Evolutionary conservation across 2,888 invertebrate genomes (phyloP).

Genomic region (Dolomedes plantarius): DNA sequence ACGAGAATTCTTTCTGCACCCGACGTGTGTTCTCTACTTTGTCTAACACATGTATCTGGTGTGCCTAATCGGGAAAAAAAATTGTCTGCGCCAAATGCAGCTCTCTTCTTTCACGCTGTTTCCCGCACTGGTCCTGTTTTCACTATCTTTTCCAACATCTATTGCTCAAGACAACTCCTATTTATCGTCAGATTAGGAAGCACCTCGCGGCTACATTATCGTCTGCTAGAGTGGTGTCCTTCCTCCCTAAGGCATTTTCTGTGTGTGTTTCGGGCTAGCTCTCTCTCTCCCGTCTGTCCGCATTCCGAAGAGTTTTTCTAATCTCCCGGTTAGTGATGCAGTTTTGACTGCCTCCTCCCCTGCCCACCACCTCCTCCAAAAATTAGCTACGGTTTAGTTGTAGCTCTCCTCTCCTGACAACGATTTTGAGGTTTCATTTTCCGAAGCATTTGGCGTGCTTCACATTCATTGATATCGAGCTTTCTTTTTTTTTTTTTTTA

Average conservation of each 20-base stretch:
- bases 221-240: neutral
- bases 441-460: neutral
- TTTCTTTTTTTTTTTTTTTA: neutral
- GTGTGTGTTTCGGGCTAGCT: slow-evolving; percentile 6
- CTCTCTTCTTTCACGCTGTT: no score
- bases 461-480: neutral
- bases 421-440: slow-evolving; percentile 3
- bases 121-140: neutral
- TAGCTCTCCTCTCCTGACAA: no score
- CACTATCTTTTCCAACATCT: neutral
- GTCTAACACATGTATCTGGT: no score
- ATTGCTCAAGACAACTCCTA: neutral
- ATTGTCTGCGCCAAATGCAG: no score
- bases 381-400: no score
- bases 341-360: neutral
- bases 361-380: neutral
- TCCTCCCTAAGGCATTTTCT: neutral
- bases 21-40: no score
- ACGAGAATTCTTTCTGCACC: no score
- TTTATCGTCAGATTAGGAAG: slow-evolving; percentile 19
- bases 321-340: neutral
- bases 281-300: slow-evolving; percentile 11
- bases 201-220: neutral
- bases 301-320: slow-evolving; percentile 25
- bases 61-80: no score